These are phyloP conservation scores for Menidia beryllina DNA, from an alignment of 2,113 vertebrate species.

Conservation along the genomic window DNA sequence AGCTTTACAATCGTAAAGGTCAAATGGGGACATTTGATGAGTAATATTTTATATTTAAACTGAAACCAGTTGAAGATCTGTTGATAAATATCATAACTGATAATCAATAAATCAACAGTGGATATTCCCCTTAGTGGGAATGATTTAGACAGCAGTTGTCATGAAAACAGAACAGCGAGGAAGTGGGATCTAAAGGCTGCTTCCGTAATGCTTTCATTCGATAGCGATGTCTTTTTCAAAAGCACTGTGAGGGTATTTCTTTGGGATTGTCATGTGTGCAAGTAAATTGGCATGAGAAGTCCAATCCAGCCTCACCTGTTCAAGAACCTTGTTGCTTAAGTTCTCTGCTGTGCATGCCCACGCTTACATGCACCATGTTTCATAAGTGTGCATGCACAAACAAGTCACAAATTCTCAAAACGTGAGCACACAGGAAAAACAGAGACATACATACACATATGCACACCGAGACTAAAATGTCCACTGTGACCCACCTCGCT, in stretches of 20 bases:
- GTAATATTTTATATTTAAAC: slow-evolving; percentile 75
- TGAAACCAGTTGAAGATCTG: slow-evolving; percentile 76
- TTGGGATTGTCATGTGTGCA: background rate
- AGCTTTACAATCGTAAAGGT: slow-evolving; percentile 79
- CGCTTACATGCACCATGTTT: slow-evolving; percentile 8
- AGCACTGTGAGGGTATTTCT: slow-evolving; percentile 15
- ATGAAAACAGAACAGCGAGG: slow-evolving; percentile 72
- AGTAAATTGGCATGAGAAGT: slow-evolving; percentile 1
- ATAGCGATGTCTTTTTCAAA: slow-evolving; percentile 64
- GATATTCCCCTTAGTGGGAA: slow-evolving; percentile 69
- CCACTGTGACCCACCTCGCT: slow-evolving; percentile 65
- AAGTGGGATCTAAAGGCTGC: slow-evolving; percentile 59
- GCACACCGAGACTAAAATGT: slow-evolving; percentile 44
- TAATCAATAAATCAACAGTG: slow-evolving; percentile 83
- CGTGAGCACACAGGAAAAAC: background rate
- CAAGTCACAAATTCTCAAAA: slow-evolving; percentile 4
- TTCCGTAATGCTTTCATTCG: slow-evolving; percentile 35
- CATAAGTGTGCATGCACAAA: background rate
- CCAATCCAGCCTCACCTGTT: slow-evolving; percentile 42
- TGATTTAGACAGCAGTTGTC: slow-evolving; percentile 59
- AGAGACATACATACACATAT: slow-evolving; percentile 28
- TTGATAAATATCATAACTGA: slow-evolving; percentile 85
- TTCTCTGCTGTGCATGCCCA: slow-evolving; percentile 23
- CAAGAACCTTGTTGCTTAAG: slow-evolving; percentile 7
- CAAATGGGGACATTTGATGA: slow-evolving; percentile 76